Evolutionary conservation across 2,797 vertebrate genomes (phyloP).

Genomic region (Sebastes goodei): DNA sequence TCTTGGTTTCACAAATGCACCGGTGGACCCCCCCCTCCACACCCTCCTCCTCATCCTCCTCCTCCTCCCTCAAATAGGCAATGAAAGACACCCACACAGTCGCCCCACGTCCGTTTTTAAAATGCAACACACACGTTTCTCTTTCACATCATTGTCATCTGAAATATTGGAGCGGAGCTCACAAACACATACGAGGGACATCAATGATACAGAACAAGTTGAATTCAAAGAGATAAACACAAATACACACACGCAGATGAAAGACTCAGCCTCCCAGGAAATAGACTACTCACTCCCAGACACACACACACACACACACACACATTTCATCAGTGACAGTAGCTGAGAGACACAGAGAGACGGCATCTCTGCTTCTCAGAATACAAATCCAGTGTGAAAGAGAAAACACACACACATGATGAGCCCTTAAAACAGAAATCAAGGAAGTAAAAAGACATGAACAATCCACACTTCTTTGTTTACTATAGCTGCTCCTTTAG

Average conservation of each 20-base stretch:
- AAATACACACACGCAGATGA: conserved; percentile 52
- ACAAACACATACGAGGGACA: conserved; percentile 46
- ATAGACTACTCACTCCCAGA: conserved; percentile 14
- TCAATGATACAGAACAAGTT: conserved; percentile 55
- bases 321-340: conserved; percentile 49
- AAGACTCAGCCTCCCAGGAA: conserved; percentile 57
- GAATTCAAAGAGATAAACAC: conserved; percentile 61
- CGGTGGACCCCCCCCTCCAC: not conserved
- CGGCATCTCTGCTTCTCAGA: conserved; percentile 22
- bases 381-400: conserved; percentile 55
- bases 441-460: conserved; percentile 55
- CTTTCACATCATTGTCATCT: conserved; percentile 56
- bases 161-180: conserved; percentile 57
- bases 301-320: conserved; percentile 19
- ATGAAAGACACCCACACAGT: conserved; percentile 44
- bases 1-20: conserved; percentile 42
- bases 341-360: conserved; percentile 31
- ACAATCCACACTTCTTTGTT: conserved; percentile 50
- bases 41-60: too few species aligned
- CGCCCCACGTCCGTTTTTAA: conserved; percentile 23
- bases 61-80: conserved; percentile 17
- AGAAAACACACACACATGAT: conserved; percentile 32
- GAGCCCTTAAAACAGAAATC: conserved; percentile 46
- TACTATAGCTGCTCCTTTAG: conserved; percentile 39
- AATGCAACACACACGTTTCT: conserved; percentile 28